Percentiles rank a stretch among this genome's conserved stretches.
These are phyloP conservation scores for Drosophila micromelanica DNA, from an alignment of 1,140 invertebrate genomes.

Conservation along the genomic window DNA sequence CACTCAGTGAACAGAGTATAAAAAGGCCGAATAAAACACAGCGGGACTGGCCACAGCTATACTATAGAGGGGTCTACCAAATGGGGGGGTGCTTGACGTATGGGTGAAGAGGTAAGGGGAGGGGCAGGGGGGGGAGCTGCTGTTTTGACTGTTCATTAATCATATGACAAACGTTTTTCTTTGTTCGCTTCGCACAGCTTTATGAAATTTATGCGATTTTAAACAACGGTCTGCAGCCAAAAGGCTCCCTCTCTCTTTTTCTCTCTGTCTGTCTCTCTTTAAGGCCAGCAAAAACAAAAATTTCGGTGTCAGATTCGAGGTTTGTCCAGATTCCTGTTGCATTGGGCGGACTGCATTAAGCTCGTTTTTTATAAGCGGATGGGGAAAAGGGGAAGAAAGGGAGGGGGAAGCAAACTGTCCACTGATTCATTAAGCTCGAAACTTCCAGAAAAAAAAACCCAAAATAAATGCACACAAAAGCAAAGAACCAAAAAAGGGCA, in stretches of 20 bases:
- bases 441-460: not conserved
- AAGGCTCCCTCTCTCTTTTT: not conserved
- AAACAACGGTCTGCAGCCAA: conserved; percentile 54
- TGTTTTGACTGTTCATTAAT: conserved; percentile 60
- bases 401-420: conserved; percentile 13
- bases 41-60: conserved; percentile 4
- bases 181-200: conserved; percentile 59
- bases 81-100: not conserved
- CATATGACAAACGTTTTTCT: conserved; percentile 80
- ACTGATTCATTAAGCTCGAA: conserved; percentile 39
- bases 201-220: conserved; percentile 68
- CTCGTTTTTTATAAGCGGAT: conserved; percentile 33
- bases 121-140: conserved; percentile 14
- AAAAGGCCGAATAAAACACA: not conserved
- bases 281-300: not conserved
- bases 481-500: not conserved
- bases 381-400: not conserved
- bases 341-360: conserved; percentile 38
- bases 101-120: not conserved
- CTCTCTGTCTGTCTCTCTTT: not conserved
- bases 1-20: not conserved
- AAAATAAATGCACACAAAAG: not conserved
- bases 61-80: not conserved
- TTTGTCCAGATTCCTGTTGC: conserved; percentile 24
- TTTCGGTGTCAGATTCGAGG: conserved; percentile 12